Evolutionary conservation across 1,140 invertebrate species (phyloP).

Genomic region (Hylyphantes graminicola): DNA sequence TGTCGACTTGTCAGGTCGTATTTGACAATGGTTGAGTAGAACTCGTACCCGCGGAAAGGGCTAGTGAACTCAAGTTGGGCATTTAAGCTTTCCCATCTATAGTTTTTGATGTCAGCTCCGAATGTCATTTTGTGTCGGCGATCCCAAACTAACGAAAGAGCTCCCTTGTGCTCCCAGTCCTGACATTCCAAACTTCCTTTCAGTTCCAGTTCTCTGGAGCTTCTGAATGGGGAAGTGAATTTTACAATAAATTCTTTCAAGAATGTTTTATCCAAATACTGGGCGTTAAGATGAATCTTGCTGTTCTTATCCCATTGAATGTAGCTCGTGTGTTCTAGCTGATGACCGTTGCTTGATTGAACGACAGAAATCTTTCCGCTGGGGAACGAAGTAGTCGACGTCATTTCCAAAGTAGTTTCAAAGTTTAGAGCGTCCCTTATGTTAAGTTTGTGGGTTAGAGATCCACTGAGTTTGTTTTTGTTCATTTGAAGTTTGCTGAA

Average conservation of each 20-base stretch:
- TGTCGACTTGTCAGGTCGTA: slow-evolving; percentile 27
- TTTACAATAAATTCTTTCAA: slow-evolving; percentile 33
- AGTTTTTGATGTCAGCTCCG: slow-evolving; percentile 1
- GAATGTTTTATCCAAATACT: slow-evolving; percentile 14
- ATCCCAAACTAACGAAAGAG: slow-evolving; percentile 27
- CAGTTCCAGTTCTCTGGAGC: slow-evolving; percentile 22
- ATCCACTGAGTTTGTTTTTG: slow-evolving; percentile 27
- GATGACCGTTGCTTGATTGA: slow-evolving; percentile 14
- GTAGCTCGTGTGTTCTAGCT: slow-evolving; percentile 32
- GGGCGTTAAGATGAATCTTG: slow-evolving; percentile 32
- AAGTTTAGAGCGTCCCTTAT: slow-evolving; percentile 34
- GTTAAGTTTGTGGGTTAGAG: slow-evolving; percentile 24
- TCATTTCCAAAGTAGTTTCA: slow-evolving; percentile 22
- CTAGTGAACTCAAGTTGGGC: slow-evolving; percentile 24
- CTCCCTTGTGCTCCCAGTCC: slow-evolving; percentile 27
- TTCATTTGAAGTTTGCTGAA: slow-evolving; percentile 39
- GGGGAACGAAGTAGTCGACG: background rate
- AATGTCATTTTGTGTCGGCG: slow-evolving; percentile 34
- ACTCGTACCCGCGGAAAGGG: slow-evolving; percentile 33
- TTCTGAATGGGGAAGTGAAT: slow-evolving; percentile 29
- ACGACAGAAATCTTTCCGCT: slow-evolving; percentile 33
- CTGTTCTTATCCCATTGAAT: slow-evolving; percentile 39
- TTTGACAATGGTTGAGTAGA: slow-evolving; percentile 31
- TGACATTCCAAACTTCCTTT: slow-evolving; percentile 12
- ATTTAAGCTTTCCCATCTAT: slow-evolving; percentile 24